Percentiles rank a stretch among this genome's conserved stretches.
phyloP scores from a whole-genome alignment of 2,113 vertebrate genomes.

The Amphiprion percula region DNA sequence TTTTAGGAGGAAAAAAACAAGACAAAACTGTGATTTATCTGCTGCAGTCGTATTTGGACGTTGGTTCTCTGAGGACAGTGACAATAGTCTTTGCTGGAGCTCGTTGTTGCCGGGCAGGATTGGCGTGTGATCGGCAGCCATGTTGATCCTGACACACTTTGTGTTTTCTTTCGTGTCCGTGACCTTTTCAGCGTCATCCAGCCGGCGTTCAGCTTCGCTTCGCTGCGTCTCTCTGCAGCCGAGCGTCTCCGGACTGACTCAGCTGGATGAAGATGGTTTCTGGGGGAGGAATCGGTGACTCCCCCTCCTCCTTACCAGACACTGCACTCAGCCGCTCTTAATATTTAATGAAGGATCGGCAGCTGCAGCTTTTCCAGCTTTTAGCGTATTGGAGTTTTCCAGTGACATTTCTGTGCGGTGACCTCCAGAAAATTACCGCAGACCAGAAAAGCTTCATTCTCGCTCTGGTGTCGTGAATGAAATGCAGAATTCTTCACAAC shows the following conservation, averaged over 20 bases:
- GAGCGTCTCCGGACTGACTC: conserved; percentile 25
- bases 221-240: neutral
- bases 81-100: too few relatives aligned
- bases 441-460: neutral
- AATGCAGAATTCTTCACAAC: neutral
- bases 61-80: too few relatives aligned
- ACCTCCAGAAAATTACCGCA: conserved; percentile 49
- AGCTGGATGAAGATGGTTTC: neutral
- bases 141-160: conserved; percentile 3
- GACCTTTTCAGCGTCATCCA: conserved; percentile 36
- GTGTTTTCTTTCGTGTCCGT: neutral
- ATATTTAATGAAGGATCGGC: conserved; percentile 75
- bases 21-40: too few relatives aligned
- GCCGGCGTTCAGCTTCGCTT: neutral
- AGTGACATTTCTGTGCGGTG: conserved; percentile 28
- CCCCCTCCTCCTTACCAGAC: conserved; percentile 51
- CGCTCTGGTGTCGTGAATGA: neutral
- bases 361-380: conserved; percentile 51
- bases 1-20: too few relatives aligned
- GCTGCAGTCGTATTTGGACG: too few relatives aligned
- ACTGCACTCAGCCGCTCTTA: conserved; percentile 73
- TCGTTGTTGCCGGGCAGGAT: neutral
- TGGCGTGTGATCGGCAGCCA: neutral
- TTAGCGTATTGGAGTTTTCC: conserved; percentile 51
- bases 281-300: neutral